Evolutionary conservation across 1,140 invertebrate genomes (phyloP), one percentile per base, ranked within the genome.

Genomic region (Temnothorax nylanderi): DNA sequence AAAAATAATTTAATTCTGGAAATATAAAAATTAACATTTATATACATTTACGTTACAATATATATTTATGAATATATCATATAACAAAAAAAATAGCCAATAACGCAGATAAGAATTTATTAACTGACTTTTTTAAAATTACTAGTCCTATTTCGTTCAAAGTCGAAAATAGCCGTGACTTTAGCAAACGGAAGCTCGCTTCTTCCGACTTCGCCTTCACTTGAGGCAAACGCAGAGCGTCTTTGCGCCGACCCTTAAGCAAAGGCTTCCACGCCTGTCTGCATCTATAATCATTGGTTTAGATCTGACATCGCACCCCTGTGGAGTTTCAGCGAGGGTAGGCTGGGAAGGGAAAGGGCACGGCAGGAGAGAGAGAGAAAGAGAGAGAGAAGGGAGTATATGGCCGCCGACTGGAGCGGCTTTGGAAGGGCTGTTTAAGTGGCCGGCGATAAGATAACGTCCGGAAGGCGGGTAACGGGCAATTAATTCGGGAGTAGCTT

Each of bases 391-490:
- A 6, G 37, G 37, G 37, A 41, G 51, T 54, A 6, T 34, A 58
- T 58, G 37, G 51, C 64, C 49, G 64, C 44, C 78, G 65, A 81
- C 78, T 81, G 64, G 64, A 86, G 26, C 51, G 87, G 76, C 71
- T 85, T 82, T 82, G 81, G 88, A 60, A 82, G 91, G 89, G 91
- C 91, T 93, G 93, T 94, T 94, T 94, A 95, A 95, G 94, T 94
- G 93, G 93, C 92, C 93, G 93, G 89, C 94, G 95, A 95, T 95
- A 95, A 95, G 95, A 95, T 95, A 95, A 94, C 93, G 94, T 93
- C 89, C 91, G 91, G 87, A 89, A 91, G 91, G 89, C 88, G 88
- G 87, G 93, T 89, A 88, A 91, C 90, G 91, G 92, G 93, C 93
- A 95, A 95, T 95, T 95, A 95, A 94, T 95, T 95, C 92, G 92